phyloP scores from a whole-genome alignment of 2,888 invertebrate species.

The Lacanobia oleracea region DNA sequence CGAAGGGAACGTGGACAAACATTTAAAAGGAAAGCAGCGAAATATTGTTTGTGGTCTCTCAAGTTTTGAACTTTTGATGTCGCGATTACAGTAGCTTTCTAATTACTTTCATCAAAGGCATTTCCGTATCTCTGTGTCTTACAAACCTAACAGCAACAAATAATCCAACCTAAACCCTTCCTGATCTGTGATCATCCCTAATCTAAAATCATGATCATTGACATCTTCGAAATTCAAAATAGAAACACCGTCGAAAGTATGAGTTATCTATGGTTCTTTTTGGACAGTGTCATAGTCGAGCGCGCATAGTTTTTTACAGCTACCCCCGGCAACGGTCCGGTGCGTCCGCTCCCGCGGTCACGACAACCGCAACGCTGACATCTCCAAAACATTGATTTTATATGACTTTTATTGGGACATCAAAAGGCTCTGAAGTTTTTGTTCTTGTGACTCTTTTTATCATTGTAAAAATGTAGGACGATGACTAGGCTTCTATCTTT shows the following conservation, averaged over 20 bases:
- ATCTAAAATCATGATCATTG: slow-evolving; percentile 16
- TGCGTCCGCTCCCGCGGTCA: slow-evolving; percentile 78
- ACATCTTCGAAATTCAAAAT: slow-evolving; percentile 52
- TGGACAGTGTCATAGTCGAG: slow-evolving; percentile 77
- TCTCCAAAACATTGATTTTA: slow-evolving; percentile 64
- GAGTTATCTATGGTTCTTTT: slow-evolving; percentile 54
- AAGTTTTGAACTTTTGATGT: too few species aligned
- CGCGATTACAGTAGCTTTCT: too few species aligned
- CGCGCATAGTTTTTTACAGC: slow-evolving; percentile 83
- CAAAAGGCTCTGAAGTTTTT: slow-evolving; percentile 43
- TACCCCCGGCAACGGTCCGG: slow-evolving; percentile 81
- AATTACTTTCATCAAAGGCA: too few species aligned
- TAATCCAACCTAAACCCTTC: too few species aligned
- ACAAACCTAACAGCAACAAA: too few species aligned
- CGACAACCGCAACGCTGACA: slow-evolving; percentile 76
- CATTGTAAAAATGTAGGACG: not conserved
- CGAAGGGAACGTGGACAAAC: too few species aligned
- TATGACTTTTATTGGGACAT: slow-evolving; percentile 63
- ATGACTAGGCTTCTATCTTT: not conserved
- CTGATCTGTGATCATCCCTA: slow-evolving; percentile 1
- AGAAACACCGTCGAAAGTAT: slow-evolving; percentile 47
- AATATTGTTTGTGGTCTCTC: too few species aligned
- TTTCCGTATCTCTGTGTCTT: too few species aligned
- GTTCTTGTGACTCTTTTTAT: slow-evolving; percentile 51
- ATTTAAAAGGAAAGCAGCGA: too few species aligned